Base-by-base conservation (phyloP, 1,140 invertebrate genomes). In the Temnothorax curvispinosus region DNA sequence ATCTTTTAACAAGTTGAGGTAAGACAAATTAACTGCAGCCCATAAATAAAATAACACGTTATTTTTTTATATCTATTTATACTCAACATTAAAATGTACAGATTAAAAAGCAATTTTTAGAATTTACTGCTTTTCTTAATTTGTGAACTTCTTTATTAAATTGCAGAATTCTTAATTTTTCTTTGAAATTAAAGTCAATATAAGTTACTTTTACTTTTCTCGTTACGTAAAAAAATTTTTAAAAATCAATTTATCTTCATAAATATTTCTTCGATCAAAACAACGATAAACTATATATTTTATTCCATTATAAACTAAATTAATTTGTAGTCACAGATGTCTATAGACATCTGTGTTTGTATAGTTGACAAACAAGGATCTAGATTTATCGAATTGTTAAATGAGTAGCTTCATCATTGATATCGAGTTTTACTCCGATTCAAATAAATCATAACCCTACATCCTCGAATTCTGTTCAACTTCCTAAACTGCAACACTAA, bases 361-460 rank as follows among this genome's bases (percentile, higher is more conserved):
- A 27, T 27, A 27, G 62, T 47, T 52, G 8, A 82, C 52, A 82
- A 82, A 74, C 1, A 54, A 82, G 27, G 32, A 44, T 81, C 78
- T 72, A 38, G 3, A 54, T 80, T 13, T 18, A 82, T 58, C 27
- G 41, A 41, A 15, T 74, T 72, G 38, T 47, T 47, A 69, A 21
- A 9, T 5, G 13, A 80, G 32, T 41, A 58, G 11, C n/a, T 44
- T 58, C n/a, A 35, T 72, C n/a, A 35, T 72, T 41, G 15, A 72
- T 72, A 9, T 72, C 15, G 52, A 72, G 4, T 32, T 72, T 44
- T 71, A 56, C 21, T 71, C 47, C 38, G 11, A 58, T 41, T 58
- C 6, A 18, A 58, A 58, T 72, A 58, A 74, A 82, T 82, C 11
- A 47, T 82, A 82, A 82, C 80, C 67, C 18, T 72, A 8, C 2